Evolutionary conservation across 2,113 vertebrate species (phyloP).

Genomic region (Poeciliopsis prolifica): DNA sequence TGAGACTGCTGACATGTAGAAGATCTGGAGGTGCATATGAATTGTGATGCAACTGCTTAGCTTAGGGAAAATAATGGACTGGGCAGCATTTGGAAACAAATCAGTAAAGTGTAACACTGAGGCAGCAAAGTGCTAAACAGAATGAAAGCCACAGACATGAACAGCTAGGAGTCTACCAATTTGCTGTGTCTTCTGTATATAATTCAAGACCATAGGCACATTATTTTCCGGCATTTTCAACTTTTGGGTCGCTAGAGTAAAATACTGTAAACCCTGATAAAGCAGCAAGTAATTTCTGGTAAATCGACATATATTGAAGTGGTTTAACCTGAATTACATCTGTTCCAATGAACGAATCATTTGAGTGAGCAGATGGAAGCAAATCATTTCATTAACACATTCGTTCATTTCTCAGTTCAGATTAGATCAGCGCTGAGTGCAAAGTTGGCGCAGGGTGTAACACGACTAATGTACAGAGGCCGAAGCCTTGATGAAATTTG

Average conservation of each 20-base stretch:
- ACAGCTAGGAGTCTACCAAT: too few species aligned
- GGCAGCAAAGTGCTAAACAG: slow-evolving; percentile 1
- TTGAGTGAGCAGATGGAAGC: too few species aligned
- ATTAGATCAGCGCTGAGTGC: too few species aligned
- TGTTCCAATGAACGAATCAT: too few species aligned
- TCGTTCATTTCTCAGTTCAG: too few species aligned
- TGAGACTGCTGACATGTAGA: background rate
- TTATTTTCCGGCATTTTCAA: background rate
- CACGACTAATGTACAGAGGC: too few species aligned
- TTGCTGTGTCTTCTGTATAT: background rate
- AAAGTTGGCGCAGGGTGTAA: too few species aligned
- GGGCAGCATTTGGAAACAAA: background rate
- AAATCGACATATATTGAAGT: background rate
- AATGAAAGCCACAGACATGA: background rate
- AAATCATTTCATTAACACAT: too few species aligned
- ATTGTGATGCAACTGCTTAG: background rate
- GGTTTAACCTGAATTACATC: background rate
- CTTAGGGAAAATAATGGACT: background rate
- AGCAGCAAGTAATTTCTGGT: background rate
- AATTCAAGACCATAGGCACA: background rate
- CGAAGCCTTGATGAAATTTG: too few species aligned
- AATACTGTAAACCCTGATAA: background rate
- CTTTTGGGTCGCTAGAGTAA: background rate
- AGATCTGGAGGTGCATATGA: background rate
- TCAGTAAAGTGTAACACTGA: slow-evolving; percentile 3